These are phyloP conservation scores for Parnassius smintheus DNA, from an alignment of 2,888 invertebrate genomes.

Conservation along the genomic window DNA sequence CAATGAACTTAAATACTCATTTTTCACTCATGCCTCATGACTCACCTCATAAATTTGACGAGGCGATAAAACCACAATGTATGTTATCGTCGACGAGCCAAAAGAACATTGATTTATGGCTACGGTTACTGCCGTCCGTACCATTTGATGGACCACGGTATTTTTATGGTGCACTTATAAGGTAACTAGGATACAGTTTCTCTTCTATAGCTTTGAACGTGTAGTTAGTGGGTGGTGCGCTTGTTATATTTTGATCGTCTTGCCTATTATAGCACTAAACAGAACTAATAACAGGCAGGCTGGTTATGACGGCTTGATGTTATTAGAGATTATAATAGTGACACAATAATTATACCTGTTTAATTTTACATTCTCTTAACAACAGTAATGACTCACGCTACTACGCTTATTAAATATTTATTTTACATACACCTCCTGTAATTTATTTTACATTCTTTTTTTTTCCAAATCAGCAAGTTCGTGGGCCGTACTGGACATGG, in stretches of 20 bases:
- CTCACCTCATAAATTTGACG: background rate
- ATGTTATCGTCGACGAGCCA: background rate
- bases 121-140: background rate
- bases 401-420: too few relatives aligned
- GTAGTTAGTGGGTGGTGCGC: constrained; percentile 7
- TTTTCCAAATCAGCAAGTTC: too few relatives aligned
- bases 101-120: constrained; percentile 12
- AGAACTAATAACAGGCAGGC: background rate
- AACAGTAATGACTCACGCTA: too few relatives aligned
- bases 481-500: too few relatives aligned
- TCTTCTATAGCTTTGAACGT: constrained; percentile 1
- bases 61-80: background rate
- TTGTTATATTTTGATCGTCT: background rate
- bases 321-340: too few relatives aligned
- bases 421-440: too few relatives aligned
- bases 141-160: constrained; percentile 15
- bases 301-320: too few relatives aligned
- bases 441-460: too few relatives aligned
- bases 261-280: background rate
- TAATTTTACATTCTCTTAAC: too few relatives aligned
- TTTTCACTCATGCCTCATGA: background rate
- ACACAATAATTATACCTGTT: too few relatives aligned
- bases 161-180: constrained; percentile 41
- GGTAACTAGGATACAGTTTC: constrained; percentile 44
- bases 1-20: too few relatives aligned